Base-by-base conservation (phyloP, 2,888 invertebrate species). In the Limnephilus auricula region DNA sequence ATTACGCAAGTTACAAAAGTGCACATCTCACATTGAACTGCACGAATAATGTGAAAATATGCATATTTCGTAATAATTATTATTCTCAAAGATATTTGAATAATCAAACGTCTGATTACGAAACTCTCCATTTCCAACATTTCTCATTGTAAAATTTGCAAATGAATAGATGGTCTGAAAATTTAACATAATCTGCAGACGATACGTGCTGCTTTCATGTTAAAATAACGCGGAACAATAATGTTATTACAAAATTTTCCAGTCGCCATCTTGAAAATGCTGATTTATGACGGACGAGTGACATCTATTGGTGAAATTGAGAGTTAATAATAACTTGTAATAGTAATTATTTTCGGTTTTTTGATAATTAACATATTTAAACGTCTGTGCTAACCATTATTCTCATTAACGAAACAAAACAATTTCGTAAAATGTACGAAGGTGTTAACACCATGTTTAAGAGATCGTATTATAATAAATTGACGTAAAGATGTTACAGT, bases 371-470 rank as follows among this genome's bases (percentile, higher is more conserved):
- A 65, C 65, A 65, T 65, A n/a, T 65, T 65, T n/a, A 65, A 65
- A 65, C 6, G 25, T 65, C 6, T 65, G 25, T 65, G 65, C 65
- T 65, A 65, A 65, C 65, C 65, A 65, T 65, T 65, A n/a, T n/a
- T 50, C 65, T n/a, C 65, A n/a, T 65, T 25, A n/a, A n/a, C 65
- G 65, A 25, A 65, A 65, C 65, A 65, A 65, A n/a, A 65, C 5
- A 6, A 18, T 65, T 65, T 65, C 18, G 65, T 65, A 65, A 65
- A 65, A 6, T 65, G 65, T 65, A 65, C 25, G 65, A 9, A 65
- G 65, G n/a, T 65, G 65, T 65, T 65, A 65, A 65, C 65, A 65
- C 65, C 65, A n/a, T 65, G 65, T 65, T 50, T 65, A 65, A 65
- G 65, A 25, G 65, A 25, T 25, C 25, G 25, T 9, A 65, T 65